Base-by-base conservation (phyloP, 2,113 vertebrate species). In the Ctenomys sociabilis region DNA sequence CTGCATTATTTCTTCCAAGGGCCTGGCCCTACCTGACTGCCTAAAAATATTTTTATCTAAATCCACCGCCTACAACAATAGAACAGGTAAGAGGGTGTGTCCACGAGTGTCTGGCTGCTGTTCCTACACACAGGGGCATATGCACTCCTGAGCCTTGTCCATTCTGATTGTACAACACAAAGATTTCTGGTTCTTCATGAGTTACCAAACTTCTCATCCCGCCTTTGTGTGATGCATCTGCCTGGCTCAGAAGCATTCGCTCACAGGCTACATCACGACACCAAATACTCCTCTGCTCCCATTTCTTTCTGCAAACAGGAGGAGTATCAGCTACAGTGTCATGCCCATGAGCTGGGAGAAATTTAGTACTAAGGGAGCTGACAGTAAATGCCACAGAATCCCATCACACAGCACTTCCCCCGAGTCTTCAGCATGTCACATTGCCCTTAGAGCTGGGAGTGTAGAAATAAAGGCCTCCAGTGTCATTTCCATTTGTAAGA, bases 381-480 rank as follows among this genome's bases (percentile, higher is more conserved):
- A 12, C 45, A 68, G 88, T 17, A 28, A 77, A 73, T 57, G 73
- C 37, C 11, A 24, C 19, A 22, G 61, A 16, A 35, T 28, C 59
- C 57, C 59, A 14, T 75, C n/a, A 37, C 2, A 49, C 22, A 52
- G n/a, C 22, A 5, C 83, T 17, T 54, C 32, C 78, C 66, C 26
- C n/a, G 63, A 40, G 49, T 5, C 66, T 35, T 57, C 81, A 43
- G 66, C 37, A 1, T 22, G 75, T 73, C 93, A 40, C 43, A 0
- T 7, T 28, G 77, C 89, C 91, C 92, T 12, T 0, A 68, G 57
- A 82, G 68, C 30, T n/a, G 83, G 43, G 68, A 59, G 10, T 19
- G 43, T 40, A 82, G 54, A 88, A 83, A 94, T 92, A 95, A 85
- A 85, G 22, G 77, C 80, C 85, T 61, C 66, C 72, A 13, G 63